These are phyloP conservation scores for Cyclophora albipunctata DNA, from an alignment of 2,888 invertebrate genomes.

Conservation along the genomic window DNA sequence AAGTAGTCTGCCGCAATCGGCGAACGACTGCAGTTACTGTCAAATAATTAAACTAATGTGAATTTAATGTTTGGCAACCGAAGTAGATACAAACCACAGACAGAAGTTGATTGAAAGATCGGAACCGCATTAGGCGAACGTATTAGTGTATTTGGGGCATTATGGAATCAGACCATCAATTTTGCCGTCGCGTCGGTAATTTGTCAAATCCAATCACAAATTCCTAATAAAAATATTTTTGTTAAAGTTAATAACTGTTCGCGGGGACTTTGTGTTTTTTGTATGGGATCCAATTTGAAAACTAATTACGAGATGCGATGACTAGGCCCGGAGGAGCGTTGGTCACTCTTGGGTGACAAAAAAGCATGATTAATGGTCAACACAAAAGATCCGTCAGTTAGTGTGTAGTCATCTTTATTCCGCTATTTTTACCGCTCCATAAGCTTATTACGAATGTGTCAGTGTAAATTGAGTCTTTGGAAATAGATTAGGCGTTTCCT, in stretches of 20 bases:
- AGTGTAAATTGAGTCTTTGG: constrained; percentile 15
- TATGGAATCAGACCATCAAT: constrained; percentile 26
- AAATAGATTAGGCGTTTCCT: too few relatives aligned
- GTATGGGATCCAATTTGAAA: constrained; percentile 67
- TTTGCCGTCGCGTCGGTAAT: constrained; percentile 49
- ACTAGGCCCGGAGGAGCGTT: constrained; percentile 46
- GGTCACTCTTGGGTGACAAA: constrained; percentile 65
- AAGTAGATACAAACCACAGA: too few relatives aligned
- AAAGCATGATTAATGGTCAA: constrained; percentile 67
- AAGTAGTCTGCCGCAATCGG: too few relatives aligned
- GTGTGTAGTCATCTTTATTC: constrained; percentile 38
- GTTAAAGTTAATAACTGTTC: constrained; percentile 58
- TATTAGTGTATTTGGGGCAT: neutral
- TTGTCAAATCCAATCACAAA: constrained; percentile 67
- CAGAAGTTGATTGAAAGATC: too few relatives aligned
- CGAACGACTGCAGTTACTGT: too few relatives aligned
- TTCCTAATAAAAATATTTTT: constrained; percentile 46
- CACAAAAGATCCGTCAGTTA: constrained; percentile 57
- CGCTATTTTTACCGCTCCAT: constrained; percentile 26
- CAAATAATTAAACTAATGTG: too few relatives aligned
- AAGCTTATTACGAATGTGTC: constrained; percentile 23
- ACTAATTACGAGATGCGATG: constrained; percentile 67
- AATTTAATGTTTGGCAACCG: too few relatives aligned
- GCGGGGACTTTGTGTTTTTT: constrained; percentile 60
- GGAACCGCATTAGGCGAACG: too few relatives aligned